These are phyloP conservation scores for Araneus ventricosus DNA, from an alignment of 1,140 invertebrate genomes.

Conservation along the genomic window DNA sequence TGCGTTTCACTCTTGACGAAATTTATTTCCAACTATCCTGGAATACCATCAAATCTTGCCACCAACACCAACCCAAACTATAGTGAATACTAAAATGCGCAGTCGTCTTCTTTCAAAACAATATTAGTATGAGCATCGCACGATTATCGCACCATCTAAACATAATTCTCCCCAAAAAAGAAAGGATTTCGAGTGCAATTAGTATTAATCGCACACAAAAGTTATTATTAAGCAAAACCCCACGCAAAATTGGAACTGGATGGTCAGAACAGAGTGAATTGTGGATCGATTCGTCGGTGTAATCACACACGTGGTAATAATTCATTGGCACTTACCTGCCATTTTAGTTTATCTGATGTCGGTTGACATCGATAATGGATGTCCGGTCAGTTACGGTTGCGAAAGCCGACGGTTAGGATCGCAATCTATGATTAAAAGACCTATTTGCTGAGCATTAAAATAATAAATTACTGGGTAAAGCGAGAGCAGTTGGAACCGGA, in stretches of 20 bases:
- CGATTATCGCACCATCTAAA: neutral
- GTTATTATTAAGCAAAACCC: neutral
- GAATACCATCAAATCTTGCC: too few relatives aligned
- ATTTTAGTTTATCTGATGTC: conserved; percentile 62
- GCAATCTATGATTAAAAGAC: conserved; percentile 46
- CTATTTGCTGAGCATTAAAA: conserved; percentile 41
- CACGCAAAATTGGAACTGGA: neutral
- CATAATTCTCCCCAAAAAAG: neutral
- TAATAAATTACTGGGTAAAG: conserved; percentile 12
- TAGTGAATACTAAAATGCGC: too few relatives aligned
- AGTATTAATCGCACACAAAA: neutral
- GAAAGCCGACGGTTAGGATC: neutral
- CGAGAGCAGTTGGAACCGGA: neutral
- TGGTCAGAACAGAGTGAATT: neutral
- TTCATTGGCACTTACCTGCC: conserved; percentile 61
- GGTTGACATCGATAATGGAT: conserved; percentile 54
- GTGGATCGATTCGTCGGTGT: neutral
- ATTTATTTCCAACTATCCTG: too few relatives aligned
- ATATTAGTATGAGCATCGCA: neutral
- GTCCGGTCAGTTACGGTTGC: conserved; percentile 35
- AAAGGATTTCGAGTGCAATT: neutral
- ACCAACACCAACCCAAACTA: too few relatives aligned
- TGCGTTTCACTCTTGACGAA: too few relatives aligned
- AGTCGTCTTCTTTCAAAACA: neutral
- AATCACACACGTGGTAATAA: conserved; percentile 39